A percentile compares a stretch with the other conserved stretches of the same genome.
Evolutionary conservation across 2,888 invertebrate genomes (phyloP).

Genomic region (Agonopterix subpropinquella): DNA sequence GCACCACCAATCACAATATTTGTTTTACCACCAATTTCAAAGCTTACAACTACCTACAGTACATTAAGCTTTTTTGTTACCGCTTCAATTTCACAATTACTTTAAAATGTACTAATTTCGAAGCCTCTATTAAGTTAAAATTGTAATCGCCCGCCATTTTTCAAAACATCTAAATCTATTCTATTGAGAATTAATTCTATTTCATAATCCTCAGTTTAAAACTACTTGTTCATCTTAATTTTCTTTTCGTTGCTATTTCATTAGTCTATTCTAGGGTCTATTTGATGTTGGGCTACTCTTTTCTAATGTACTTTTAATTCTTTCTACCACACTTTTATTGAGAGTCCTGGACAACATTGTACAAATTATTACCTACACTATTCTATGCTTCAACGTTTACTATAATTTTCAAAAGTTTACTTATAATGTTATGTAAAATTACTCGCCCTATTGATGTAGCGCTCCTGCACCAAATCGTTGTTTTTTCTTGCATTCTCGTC

Average conservation of each 20-base stretch:
- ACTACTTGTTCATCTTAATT: slow-evolving; percentile 52
- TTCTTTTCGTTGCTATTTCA: slow-evolving; percentile 34
- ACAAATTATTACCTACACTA: slow-evolving; percentile 52
- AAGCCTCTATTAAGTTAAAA: slow-evolving; percentile 56
- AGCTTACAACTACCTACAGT: slow-evolving; percentile 40
- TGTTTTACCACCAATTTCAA: slow-evolving; percentile 47
- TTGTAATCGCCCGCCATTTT: slow-evolving; percentile 48
- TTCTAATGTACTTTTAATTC: slow-evolving; percentile 46
- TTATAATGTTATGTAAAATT: slow-evolving; percentile 61
- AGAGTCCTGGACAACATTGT: slow-evolving; percentile 37
- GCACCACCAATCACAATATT: slow-evolving; percentile 68
- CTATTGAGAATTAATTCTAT: slow-evolving; percentile 51
- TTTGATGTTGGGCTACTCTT: slow-evolving; percentile 37
- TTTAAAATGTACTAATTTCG: slow-evolving; percentile 21
- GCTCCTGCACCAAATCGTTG: slow-evolving; percentile 52
- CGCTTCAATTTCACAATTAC: background rate
- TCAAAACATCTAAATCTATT: slow-evolving; percentile 44
- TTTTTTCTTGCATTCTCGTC: slow-evolving; percentile 36
- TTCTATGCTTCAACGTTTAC: slow-evolving; percentile 54
- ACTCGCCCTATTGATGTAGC: slow-evolving; percentile 68
- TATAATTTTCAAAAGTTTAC: slow-evolving; percentile 46
- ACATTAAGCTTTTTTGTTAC: slow-evolving; percentile 18
- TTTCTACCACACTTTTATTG: slow-evolving; percentile 54
- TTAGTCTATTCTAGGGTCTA: slow-evolving; percentile 59
- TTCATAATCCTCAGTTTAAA: slow-evolving; percentile 40